These are phyloP conservation scores for Pipistrellus kuhlii DNA, from an alignment of 2,797 vertebrate species.

Conservation along the genomic window DNA sequence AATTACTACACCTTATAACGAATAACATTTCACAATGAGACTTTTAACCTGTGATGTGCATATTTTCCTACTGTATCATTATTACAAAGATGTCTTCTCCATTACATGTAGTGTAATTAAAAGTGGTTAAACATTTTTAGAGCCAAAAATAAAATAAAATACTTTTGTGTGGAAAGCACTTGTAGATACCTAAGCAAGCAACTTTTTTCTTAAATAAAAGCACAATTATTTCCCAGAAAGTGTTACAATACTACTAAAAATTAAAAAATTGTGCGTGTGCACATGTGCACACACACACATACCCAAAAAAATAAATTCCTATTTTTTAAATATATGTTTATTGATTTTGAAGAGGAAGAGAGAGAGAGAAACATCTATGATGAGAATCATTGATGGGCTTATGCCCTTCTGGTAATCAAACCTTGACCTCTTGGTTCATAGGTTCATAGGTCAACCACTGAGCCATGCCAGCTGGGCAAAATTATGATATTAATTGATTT, in stretches of 20 bases:
- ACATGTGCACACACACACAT: not conserved
- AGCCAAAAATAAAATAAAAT: not conserved
- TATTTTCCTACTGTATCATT: not conserved
- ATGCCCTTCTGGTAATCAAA: too few relatives aligned
- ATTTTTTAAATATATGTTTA: too few relatives aligned
- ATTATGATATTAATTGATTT: not conserved
- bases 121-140: not conserved
- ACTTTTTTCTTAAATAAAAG: not conserved
- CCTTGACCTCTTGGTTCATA: too few relatives aligned
- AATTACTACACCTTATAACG: not conserved
- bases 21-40: not conserved
- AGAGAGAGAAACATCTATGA: too few relatives aligned
- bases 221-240: not conserved
- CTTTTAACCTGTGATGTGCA: not conserved
- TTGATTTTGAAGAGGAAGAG: too few relatives aligned
- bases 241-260: not conserved
- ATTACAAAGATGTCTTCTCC: not conserved
- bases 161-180: not conserved
- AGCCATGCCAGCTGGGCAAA: not conserved
- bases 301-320: not conserved
- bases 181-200: not conserved
- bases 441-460: too few relatives aligned
- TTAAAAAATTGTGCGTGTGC: conserved; percentile 1
- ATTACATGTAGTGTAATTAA: not conserved
- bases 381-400: too few relatives aligned